Percentiles rank a stretch among this genome's conserved stretches.
Evolutionary conservation across 2,888 invertebrate genomes (phyloP).

Genomic region (Pycnomerus fuliginosus): DNA sequence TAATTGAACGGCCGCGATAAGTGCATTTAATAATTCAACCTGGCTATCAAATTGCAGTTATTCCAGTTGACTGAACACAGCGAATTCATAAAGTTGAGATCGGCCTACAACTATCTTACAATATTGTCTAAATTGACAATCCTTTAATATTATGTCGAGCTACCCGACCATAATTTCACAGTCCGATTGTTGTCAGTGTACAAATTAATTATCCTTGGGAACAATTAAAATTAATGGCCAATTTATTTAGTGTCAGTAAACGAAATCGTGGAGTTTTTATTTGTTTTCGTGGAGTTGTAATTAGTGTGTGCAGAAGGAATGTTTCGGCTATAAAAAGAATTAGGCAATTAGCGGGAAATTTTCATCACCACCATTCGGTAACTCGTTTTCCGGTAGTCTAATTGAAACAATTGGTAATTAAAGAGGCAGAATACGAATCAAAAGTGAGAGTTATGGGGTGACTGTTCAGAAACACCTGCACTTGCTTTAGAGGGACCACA

Average conservation of each 20-base stretch:
- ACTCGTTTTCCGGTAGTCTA: too few relatives aligned
- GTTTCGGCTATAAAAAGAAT: neutral
- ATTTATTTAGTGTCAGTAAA: neutral
- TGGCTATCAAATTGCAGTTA: conserved; percentile 15
- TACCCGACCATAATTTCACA: conserved; percentile 11
- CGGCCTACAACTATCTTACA: too few relatives aligned
- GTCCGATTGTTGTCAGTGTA: conserved; percentile 3
- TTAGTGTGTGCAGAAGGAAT: neutral
- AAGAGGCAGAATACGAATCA: too few relatives aligned
- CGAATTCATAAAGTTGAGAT: conserved; percentile 13
- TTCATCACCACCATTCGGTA: too few relatives aligned
- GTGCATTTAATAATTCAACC: conserved; percentile 11
- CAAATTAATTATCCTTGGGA: conserved; percentile 11
- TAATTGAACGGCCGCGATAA: conserved; percentile 10
- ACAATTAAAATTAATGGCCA: conserved; percentile 8
- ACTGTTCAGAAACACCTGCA: too few relatives aligned
- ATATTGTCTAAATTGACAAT: too few relatives aligned
- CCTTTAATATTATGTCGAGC: too few relatives aligned
- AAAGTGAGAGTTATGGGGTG: too few relatives aligned
- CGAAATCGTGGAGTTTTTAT: neutral
- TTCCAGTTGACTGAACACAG: conserved; percentile 11
- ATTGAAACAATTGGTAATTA: too few relatives aligned
- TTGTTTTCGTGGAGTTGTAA: neutral
- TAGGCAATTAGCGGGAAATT: neutral
- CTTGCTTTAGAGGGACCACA: conserved; percentile 38